Evolutionary conservation across 2,113 vertebrate genomes (phyloP).

Genomic region (Lanius ludovicianus): DNA sequence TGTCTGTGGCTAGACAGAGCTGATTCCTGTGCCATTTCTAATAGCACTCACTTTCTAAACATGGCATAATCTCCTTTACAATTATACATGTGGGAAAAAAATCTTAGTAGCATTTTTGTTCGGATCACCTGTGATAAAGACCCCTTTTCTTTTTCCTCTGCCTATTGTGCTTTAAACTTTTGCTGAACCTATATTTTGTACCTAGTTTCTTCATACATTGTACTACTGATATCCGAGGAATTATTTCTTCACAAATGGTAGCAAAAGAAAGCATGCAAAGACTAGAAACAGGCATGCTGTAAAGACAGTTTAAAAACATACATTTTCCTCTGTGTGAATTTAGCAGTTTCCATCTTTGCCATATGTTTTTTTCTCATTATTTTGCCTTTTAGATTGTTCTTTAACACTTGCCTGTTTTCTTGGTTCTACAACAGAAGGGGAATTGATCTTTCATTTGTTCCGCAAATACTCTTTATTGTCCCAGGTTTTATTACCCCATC

Average conservation of each 20-base stretch:
- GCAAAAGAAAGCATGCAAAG: neutral
- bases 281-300: neutral
- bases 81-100: neutral
- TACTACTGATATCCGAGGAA: neutral
- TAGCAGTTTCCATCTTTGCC: slow-evolving; percentile 45
- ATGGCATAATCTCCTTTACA: neutral
- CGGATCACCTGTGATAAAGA: neutral
- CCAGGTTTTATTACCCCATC: slow-evolving; percentile 55
- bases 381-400: slow-evolving; percentile 62
- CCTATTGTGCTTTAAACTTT: neutral
- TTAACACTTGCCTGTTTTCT: slow-evolving; percentile 46
- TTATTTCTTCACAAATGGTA: neutral
- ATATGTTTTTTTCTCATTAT: slow-evolving; percentile 56
- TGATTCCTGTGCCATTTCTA: neutral
- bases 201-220: neutral
- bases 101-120: neutral
- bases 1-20: neutral
- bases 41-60: neutral
- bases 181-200: neutral
- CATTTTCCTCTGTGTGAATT: slow-evolving; percentile 50
- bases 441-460: slow-evolving; percentile 65
- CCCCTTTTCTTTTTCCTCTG: neutral
- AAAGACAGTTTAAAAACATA: neutral
- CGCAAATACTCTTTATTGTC: slow-evolving; percentile 56
- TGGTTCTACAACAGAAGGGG: slow-evolving; percentile 37